These are phyloP conservation scores for Paralichthys olivaceus DNA, from an alignment of 2,113 vertebrate genomes.

Conservation along the genomic window DNA sequence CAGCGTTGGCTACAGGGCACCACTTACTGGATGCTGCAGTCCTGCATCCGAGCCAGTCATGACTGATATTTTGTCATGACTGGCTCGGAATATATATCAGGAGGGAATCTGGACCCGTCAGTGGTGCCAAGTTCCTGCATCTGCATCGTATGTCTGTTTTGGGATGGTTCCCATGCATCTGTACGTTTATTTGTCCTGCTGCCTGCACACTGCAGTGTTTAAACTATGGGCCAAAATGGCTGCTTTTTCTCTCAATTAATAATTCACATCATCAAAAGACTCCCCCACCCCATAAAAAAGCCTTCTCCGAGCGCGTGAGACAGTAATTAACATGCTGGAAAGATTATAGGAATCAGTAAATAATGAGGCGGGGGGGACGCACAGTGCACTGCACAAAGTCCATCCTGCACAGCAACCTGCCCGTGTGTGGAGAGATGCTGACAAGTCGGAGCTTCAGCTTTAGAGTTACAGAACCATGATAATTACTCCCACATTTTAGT, in stretches of 20 bases:
- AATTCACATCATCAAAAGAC: slow-evolving; percentile 36
- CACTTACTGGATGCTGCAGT: slow-evolving; percentile 61
- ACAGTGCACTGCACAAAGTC: neutral
- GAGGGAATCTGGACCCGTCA: slow-evolving; percentile 30
- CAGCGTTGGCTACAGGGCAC: slow-evolving; percentile 44
- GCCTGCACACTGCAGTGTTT: neutral
- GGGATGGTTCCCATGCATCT: slow-evolving; percentile 15
- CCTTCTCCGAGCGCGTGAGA: neutral
- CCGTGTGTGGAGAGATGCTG: slow-evolving; percentile 3
- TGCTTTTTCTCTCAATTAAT: slow-evolving; percentile 36
- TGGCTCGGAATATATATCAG: too few species aligned
- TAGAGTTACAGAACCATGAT: slow-evolving; percentile 26
- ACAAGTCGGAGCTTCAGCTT: neutral
- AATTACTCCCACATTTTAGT: slow-evolving; percentile 39
- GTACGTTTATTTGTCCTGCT: slow-evolving; percentile 31
- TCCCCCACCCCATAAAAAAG: slow-evolving; percentile 1
- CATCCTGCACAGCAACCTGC: slow-evolving; percentile 2
- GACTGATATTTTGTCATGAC: too few species aligned
- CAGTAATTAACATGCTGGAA: slow-evolving; percentile 7
- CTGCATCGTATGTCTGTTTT: slow-evolving; percentile 1
- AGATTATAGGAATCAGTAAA: slow-evolving; percentile 26
- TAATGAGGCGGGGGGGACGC: neutral
- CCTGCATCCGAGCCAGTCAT: slow-evolving; percentile 47
- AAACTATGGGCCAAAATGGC: slow-evolving; percentile 30
- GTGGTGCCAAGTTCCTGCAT: slow-evolving; percentile 27